Evolutionary conservation across 2,888 invertebrate genomes (phyloP).

Genomic region (Nephrotoma guestfalica): DNA sequence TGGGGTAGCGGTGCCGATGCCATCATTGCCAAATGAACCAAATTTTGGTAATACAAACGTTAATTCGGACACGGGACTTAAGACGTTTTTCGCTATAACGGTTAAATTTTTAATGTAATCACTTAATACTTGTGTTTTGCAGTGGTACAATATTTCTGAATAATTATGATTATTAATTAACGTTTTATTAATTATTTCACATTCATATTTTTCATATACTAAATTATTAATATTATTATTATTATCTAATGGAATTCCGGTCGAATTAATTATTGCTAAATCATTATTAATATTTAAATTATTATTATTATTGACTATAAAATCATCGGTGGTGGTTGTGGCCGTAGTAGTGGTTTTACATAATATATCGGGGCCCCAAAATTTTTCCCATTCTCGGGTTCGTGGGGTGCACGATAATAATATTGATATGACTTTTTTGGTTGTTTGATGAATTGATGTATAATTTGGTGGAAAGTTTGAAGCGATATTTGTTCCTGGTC

Average conservation of each 20-base stretch:
- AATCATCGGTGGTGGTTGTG: slow-evolving; percentile 4
- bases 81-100: slow-evolving; percentile 19
- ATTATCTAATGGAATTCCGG: not conserved
- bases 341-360: slow-evolving; percentile 13
- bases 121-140: slow-evolving; percentile 9
- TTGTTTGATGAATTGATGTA: not conserved
- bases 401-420: slow-evolving; percentile 1
- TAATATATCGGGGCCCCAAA: slow-evolving; percentile 21
- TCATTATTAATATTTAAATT: slow-evolving; percentile 2
- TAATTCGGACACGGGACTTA: slow-evolving; percentile 25
- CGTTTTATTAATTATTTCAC: slow-evolving; percentile 2
- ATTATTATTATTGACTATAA: slow-evolving; percentile 7
- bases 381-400: slow-evolving; percentile 14
- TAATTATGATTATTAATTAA: not conserved
- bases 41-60: slow-evolving; percentile 22
- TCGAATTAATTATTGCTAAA: not conserved
- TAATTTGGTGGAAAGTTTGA: not conserved
- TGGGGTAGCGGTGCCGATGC: not conserved
- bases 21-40: not conserved
- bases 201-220: not conserved
- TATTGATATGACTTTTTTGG: not conserved
- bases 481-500: not conserved
- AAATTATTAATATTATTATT: not conserved
- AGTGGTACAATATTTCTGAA: slow-evolving; percentile 7
- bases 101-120: slow-evolving; percentile 21